Conservation (phyloP, 2,797 vertebrate genomes). For the Heliangelus exortis region DNA sequence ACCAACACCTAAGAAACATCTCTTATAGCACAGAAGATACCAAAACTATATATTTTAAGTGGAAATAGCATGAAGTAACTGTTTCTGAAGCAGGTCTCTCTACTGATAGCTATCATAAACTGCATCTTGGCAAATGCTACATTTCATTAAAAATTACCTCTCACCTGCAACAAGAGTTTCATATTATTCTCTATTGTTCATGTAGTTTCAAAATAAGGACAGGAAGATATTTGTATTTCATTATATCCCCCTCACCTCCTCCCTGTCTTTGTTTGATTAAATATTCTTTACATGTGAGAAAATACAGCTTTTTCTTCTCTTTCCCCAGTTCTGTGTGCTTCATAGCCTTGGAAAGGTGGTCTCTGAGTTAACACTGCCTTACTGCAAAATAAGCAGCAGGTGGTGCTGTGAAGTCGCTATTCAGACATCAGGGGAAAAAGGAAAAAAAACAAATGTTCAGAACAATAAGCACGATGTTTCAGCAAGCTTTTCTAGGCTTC, state of each 20-base stretch:
- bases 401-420: conserved; percentile 3
- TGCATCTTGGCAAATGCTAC: background rate
- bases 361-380: background rate
- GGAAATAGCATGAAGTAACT: conserved; percentile 17
- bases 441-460: background rate
- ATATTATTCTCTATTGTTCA: background rate
- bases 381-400: conserved; percentile 1
- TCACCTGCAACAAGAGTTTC: background rate
- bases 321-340: background rate
- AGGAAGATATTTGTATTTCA: background rate
- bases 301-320: background rate
- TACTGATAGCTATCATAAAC: background rate
- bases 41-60: background rate
- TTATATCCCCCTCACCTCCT: background rate
- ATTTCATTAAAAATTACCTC: background rate
- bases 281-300: background rate
- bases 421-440: fast-evolving
- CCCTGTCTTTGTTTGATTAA: background rate
- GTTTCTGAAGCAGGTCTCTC: background rate
- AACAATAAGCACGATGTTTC: background rate
- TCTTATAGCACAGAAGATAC: background rate
- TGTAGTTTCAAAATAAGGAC: background rate
- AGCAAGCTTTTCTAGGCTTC: background rate
- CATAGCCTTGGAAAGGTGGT: background rate
- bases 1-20: background rate